Percentiles rank a stretch among this genome's conserved stretches.
phyloP scores from a whole-genome alignment of 1,140 invertebrate genomes.

The Nephila pilipes region DNA sequence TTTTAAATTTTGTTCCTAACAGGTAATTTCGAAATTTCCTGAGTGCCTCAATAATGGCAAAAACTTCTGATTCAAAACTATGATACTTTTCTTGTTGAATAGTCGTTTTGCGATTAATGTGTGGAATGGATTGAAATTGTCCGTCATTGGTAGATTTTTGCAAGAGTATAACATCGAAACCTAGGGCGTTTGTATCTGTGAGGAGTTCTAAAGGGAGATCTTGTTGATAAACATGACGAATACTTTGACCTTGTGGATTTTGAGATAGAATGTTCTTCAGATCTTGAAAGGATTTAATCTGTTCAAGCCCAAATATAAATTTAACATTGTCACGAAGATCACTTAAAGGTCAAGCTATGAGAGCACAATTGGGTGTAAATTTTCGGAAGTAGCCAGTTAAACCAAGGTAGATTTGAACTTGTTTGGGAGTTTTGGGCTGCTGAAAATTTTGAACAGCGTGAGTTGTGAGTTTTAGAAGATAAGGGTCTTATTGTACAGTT shows the following conservation, averaged over 20 bases:
- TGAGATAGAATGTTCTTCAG: neutral
- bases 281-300: neutral
- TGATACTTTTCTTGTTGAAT: too few relatives aligned
- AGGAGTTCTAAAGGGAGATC: neutral
- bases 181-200: neutral
- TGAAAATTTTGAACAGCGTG: too few relatives aligned
- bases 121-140: neutral
- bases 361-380: neutral
- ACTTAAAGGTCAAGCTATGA: neutral
- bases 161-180: neutral
- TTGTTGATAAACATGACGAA: neutral
- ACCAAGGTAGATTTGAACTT: neutral
- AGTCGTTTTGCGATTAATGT: neutral
- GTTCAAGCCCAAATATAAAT: neutral
- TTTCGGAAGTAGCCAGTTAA: neutral
- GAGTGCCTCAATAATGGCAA: neutral
- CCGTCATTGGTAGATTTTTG: neutral
- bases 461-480: too few relatives aligned
- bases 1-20: neutral
- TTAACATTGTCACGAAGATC: neutral
- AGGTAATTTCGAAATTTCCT: neutral
- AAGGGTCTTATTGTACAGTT: neutral
- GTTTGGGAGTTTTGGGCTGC: neutral
- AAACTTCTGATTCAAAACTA: too few relatives aligned
- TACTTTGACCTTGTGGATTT: too few relatives aligned